phyloP scores from a whole-genome alignment of 2,888 invertebrate genomes.

The Macropis europaea region DNA sequence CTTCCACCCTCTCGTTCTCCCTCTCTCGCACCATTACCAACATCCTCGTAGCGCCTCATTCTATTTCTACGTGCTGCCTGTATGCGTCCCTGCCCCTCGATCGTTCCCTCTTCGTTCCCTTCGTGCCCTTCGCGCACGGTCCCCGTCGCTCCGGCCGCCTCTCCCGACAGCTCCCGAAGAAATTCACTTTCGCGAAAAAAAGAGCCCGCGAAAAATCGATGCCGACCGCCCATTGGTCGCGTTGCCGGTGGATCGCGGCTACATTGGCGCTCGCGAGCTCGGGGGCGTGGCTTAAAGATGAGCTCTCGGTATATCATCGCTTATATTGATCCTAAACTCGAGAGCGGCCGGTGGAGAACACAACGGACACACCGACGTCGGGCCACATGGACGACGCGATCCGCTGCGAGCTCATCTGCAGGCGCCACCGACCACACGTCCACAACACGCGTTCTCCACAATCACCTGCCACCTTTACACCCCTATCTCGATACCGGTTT shows the following conservation, averaged over 20 bases:
- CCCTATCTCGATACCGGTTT: too few relatives aligned
- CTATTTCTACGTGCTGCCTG: conserved; percentile 35
- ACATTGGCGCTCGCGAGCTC: conserved; percentile 67
- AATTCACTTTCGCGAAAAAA: conserved; percentile 75
- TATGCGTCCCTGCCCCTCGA: background rate
- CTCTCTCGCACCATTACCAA: conserved; percentile 31
- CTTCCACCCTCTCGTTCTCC: conserved; percentile 36
- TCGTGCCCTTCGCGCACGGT: conserved; percentile 2
- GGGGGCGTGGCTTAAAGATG: conserved; percentile 78
- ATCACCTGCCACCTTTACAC: conserved; percentile 27
- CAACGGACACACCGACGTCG: conserved; percentile 32
- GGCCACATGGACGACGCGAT: conserved; percentile 27
- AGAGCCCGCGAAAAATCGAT: conserved; percentile 76
- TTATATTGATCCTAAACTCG: conserved; percentile 77
- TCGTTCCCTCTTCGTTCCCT: conserved; percentile 15
- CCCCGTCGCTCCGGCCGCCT: conserved; percentile 13
- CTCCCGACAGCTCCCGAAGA: conserved; percentile 66
- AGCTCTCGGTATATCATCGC: conserved; percentile 79
- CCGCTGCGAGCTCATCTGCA: conserved; percentile 19
- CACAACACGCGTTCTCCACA: conserved; percentile 32
- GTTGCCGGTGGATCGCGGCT: conserved; percentile 46
- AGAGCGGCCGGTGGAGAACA: conserved; percentile 39
- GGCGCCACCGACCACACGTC: conserved; percentile 35
- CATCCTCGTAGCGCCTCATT: conserved; percentile 44
- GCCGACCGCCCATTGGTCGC: conserved; percentile 68